Base-by-base conservation (phyloP, 2,113 vertebrate genomes). In the Cavia aperea region DNA sequence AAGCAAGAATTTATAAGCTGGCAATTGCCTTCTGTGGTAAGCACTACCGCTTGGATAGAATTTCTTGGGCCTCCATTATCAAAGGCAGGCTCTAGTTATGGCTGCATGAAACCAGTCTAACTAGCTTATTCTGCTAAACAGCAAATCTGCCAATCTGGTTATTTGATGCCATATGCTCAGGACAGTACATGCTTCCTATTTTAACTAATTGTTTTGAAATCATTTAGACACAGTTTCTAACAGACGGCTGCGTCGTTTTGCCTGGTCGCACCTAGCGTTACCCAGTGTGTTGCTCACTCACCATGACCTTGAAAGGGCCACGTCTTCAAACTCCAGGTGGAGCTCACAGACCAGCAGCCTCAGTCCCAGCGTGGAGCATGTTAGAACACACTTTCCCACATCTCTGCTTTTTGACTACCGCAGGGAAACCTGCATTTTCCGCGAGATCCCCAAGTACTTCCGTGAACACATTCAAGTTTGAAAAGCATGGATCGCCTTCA, bases 1-100 rank as follows among this genome's bases (percentile, higher is more conserved):
- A 86, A 84, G 81, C n/a, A 21, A 86, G 23, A 93, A 93, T 85
- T 58, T 77, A 87, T 66, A 93, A 92, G 54, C 62, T 85, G 73
- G 65, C 12, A 46, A 51, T 33, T 81, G 31, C 93, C 56, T 94
- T 93, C 73, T 46, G 23, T 90, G 82, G 33, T 84, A 88, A 93
- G 91, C 54, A 94, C 63, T 86, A 49, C 65, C 75, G 18, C 54
- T 82, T 95, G 85, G 65, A 49, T 81, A 43, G 21, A 65, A 24
- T 85, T 85, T 62, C 86, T 87, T 51, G 58, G 18, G 56, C 0
- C 23, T 86, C 63, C 79, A 24, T 62, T 85, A 62, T 43, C 79
- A 78, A 84, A 93, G 29, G 13, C 46, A 39, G 54, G 56, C 65
- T 81, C 29, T 29, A 15, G 24, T n/a, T 43, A 81, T 18, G 12